phyloP scores from a whole-genome alignment of 2,797 vertebrate genomes.

The Acanthopagrus latus region DNA sequence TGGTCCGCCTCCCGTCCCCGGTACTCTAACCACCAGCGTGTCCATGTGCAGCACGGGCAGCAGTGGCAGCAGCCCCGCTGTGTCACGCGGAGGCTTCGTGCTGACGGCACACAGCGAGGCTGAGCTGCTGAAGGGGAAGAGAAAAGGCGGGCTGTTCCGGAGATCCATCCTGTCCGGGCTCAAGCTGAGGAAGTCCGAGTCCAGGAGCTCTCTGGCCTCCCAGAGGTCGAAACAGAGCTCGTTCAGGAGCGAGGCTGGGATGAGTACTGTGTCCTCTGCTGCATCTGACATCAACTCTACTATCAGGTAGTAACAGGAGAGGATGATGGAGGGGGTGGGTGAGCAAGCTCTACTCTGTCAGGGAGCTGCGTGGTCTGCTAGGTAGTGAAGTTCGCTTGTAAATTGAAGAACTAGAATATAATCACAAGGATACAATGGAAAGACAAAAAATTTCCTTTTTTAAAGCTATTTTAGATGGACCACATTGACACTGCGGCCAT shows the following conservation, averaged over 20 bases:
- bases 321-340: not conserved
- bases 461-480: not conserved
- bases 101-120: slow-evolving; percentile 95
- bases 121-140: slow-evolving; percentile 94
- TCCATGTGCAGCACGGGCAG: slow-evolving; percentile 88
- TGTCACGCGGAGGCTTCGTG: slow-evolving; percentile 96
- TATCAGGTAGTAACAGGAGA: slow-evolving; percentile 80
- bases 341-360: not conserved
- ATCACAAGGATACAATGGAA: not conserved
- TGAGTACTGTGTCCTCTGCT: slow-evolving; percentile 97
- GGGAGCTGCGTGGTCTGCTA: not conserved
- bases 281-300: slow-evolving; percentile 98
- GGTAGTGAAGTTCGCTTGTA: not conserved
- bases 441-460: not conserved
- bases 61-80: slow-evolving; percentile 90
- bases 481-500: no score
- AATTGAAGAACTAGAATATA: not conserved
- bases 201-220: slow-evolving; percentile 97
- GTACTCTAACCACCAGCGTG: slow-evolving; percentile 81
- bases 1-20: slow-evolving; percentile 65
- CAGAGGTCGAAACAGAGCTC: slow-evolving; percentile 99
- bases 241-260: slow-evolving; percentile 96
- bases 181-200: slow-evolving; percentile 96
- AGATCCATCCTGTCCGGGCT: slow-evolving; percentile 96
- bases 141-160: slow-evolving; percentile 95